Evolutionary conservation across 2,797 vertebrate species (phyloP).

Genomic region (Hippocampus kuda): DNA sequence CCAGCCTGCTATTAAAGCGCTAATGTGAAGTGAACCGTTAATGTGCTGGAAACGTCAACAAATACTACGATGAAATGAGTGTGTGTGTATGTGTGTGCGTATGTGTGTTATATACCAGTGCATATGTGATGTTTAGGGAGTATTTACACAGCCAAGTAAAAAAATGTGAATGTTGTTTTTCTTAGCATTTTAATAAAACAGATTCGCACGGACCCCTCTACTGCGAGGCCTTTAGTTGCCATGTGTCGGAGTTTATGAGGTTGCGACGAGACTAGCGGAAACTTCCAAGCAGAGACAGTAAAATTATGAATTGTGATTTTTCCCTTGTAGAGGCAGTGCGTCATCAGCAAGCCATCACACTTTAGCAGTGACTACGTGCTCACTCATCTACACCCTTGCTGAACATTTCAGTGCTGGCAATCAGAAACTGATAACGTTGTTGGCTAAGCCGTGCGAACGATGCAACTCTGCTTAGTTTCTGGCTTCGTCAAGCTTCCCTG

Average conservation of each 20-base stretch:
- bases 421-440: too few relatives aligned
- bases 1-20: conserved; percentile 2
- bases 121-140: neutral
- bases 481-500: too few relatives aligned
- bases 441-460: too few relatives aligned
- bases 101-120: conserved; percentile 1
- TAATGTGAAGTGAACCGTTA: neutral
- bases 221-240: neutral
- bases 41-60: conserved; percentile 1
- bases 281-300: neutral
- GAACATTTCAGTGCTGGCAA: too few relatives aligned
- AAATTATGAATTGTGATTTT: neutral
- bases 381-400: too few relatives aligned
- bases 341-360: neutral
- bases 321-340: neutral
- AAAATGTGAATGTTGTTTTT: neutral
- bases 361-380: too few relatives aligned
- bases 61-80: neutral
- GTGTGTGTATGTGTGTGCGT: neutral
- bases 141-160: neutral
- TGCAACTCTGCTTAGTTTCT: too few relatives aligned
- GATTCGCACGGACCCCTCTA: neutral
- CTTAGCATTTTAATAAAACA: neutral
- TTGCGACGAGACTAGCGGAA: neutral
- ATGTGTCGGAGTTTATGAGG: neutral